These are phyloP conservation scores for Ailurus styani DNA, from an alignment of 2,113 vertebrate species.

Conservation along the genomic window DNA sequence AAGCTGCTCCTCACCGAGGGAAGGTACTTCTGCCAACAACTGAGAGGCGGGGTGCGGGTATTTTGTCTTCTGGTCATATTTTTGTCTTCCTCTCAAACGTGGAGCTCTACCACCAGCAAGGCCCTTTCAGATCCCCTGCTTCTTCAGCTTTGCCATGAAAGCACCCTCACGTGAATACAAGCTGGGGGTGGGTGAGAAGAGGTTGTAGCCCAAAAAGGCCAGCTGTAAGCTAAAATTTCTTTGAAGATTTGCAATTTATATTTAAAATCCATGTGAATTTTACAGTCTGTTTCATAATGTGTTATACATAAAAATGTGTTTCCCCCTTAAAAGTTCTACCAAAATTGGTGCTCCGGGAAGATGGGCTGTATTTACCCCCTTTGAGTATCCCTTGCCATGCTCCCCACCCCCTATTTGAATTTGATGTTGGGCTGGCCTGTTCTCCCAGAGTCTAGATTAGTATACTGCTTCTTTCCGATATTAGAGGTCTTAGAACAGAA, in stretches of 20 bases:
- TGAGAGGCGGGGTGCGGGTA: too few relatives aligned
- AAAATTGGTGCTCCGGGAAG: constrained; percentile 36
- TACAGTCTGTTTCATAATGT: constrained; percentile 67
- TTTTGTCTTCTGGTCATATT: not conserved
- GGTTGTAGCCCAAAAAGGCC: constrained; percentile 66
- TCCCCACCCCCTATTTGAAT: not conserved
- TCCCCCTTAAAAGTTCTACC: constrained; percentile 37
- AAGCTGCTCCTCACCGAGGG: not conserved
- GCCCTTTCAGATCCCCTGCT: not conserved
- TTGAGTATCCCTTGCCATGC: not conserved
- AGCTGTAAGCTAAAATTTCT: constrained; percentile 72
- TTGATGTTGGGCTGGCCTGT: not conserved
- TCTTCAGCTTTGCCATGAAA: not conserved
- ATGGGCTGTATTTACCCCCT: not conserved
- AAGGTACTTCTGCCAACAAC: not conserved
- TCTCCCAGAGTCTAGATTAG: not conserved
- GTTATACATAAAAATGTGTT: constrained; percentile 56
- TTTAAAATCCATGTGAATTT: constrained; percentile 66
- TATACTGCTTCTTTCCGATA: not conserved
- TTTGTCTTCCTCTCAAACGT: not conserved
- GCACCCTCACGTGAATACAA: not conserved
- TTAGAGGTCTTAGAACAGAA: not conserved
- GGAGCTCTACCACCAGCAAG: not conserved
- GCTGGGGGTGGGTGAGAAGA: constrained; percentile 40
- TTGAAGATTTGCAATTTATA: constrained; percentile 72